These are phyloP conservation scores for Todiramphus saurophagus DNA, from an alignment of 2,113 vertebrate genomes.

Conservation along the genomic window DNA sequence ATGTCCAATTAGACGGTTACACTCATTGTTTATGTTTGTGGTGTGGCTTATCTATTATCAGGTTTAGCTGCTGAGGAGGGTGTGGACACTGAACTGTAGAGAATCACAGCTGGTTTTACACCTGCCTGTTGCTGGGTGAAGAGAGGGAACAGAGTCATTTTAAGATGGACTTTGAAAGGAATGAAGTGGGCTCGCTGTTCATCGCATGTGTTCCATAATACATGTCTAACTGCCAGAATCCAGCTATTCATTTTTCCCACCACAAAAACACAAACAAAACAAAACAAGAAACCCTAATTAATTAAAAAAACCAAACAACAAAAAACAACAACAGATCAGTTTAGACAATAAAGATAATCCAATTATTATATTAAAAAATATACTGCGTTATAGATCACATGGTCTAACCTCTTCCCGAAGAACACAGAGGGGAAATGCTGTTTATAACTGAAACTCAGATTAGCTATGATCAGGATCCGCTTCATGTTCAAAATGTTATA, in stretches of 20 bases:
- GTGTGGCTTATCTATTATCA: neutral
- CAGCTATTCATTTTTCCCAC: neutral
- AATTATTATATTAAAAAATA: neutral
- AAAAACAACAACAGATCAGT: neutral
- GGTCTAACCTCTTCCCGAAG: neutral
- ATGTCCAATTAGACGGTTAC: neutral
- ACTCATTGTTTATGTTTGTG: neutral
- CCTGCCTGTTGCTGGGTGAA: neutral
- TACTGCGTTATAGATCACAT: neutral
- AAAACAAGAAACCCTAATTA: neutral
- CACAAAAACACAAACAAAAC: neutral
- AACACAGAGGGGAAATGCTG: neutral
- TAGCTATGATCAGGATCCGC: neutral
- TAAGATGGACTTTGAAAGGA: slow-evolving; percentile 4
- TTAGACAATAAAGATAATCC: neutral
- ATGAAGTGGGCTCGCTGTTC: slow-evolving; percentile 17
- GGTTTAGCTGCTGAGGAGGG: slow-evolving; percentile 24
- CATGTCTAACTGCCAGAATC: neutral
- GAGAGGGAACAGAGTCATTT: slow-evolving; percentile 18
- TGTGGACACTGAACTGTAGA: neutral
- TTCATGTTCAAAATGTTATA: neutral
- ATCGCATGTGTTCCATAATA: slow-evolving; percentile 37
- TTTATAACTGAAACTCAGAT: neutral
- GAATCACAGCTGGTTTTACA: slow-evolving; percentile 47
- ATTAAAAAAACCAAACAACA: too few species aligned